phyloP scores from a whole-genome alignment of 2,797 vertebrate genomes.

The Delichon dasypus region DNA sequence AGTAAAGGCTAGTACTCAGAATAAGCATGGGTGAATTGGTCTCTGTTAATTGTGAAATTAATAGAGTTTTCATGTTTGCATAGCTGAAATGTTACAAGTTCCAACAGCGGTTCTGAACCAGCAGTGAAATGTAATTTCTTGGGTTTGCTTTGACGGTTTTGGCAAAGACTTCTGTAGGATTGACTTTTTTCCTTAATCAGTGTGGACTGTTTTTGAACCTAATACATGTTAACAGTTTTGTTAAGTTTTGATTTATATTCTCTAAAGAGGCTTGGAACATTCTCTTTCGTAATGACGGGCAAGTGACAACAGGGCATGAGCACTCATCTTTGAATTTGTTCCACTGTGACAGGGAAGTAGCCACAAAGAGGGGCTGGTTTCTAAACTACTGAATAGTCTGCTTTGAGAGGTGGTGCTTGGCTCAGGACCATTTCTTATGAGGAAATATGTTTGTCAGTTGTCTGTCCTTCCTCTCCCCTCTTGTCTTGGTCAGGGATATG shows the following conservation, averaged over 20 bases:
- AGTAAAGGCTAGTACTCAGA: not conserved
- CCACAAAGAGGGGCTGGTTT: not conserved
- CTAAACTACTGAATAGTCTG: not conserved
- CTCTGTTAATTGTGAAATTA: not conserved
- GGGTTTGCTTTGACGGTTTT: not conserved
- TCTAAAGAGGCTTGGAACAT: not conserved
- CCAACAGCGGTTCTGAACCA: not conserved
- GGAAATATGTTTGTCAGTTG: not conserved
- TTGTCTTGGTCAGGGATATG: not conserved
- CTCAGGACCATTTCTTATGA: not conserved
- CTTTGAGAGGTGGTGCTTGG: not conserved
- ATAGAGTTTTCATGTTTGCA: not conserved
- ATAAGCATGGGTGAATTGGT: not conserved
- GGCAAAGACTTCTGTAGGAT: not conserved
- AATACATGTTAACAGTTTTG: not conserved
- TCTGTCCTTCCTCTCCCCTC: not conserved
- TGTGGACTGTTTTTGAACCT: not conserved
- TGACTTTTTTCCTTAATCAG: not conserved
- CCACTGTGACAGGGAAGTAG: not conserved
- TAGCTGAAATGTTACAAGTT: not conserved
- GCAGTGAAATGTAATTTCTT: not conserved
- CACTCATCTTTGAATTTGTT: not conserved
- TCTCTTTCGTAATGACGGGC: not conserved
- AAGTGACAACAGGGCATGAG: not conserved
- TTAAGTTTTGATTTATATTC: not conserved